Base-by-base conservation (phyloP, 1,140 invertebrate genomes). In the Drosophila navojoa region DNA sequence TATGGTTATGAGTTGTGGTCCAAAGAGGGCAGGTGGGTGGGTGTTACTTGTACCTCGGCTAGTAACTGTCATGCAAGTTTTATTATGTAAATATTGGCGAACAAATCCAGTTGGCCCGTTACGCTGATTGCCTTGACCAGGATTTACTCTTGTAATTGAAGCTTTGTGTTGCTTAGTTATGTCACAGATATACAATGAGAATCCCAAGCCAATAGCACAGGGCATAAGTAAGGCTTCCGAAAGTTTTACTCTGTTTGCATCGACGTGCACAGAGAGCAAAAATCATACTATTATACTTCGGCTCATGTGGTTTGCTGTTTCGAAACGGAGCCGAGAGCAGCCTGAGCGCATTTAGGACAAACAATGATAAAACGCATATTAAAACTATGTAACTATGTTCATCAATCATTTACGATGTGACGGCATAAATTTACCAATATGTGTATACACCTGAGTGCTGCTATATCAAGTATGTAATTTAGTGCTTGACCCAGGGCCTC, bases 31-130 rank as follows among this genome's bases (percentile, higher is more conserved):
- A n/a, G 38, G 38, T 40, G 38, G 10, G 38, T 1, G 38, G 38
- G 7, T 40, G 38, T 0, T 10, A 5, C 35, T 50, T 10, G 13
- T 15, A 15, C 13, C 15, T 47, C 2, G 25, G 15, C 42, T 59
- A 63, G 77, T 62, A 74, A 63, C 57, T 71, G 79, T 87, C 84
- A 82, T 78, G 82, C 71, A 76, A 81, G 79, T 89, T 87, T 81
- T 87, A 89, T 87, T 87, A 87, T 87, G 82, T 75, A 87, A 87
- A 87, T 87, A 87, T 87, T 79, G 84, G 71, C 69, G 47, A 82
- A 60, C 77, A 86, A 86, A 87, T 79, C 69, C 84, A 64, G 71
- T 69, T 74, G 42, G 27, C 40, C 71, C 32, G 49, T 61, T 70
- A 62, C 44, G 68, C 70, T 70, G 78, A 79, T 81, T 87, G 76